Evolutionary conservation across 2,113 vertebrate species (phyloP).

Genomic region (Hymenochirus boettgeri): DNA sequence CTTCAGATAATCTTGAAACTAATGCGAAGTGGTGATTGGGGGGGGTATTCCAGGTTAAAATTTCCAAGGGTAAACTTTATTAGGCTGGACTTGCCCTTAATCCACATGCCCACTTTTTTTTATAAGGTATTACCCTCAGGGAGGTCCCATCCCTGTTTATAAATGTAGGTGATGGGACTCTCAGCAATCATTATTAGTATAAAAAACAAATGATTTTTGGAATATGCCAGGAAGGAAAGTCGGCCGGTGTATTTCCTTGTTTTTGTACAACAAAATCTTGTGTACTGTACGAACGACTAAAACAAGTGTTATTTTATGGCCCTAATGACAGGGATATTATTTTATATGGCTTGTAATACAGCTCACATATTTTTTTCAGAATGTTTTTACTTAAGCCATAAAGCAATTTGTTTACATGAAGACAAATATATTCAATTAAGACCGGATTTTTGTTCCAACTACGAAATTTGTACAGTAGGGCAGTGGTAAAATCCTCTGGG

Average conservation of each 20-base stretch:
- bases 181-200: conserved; percentile 46
- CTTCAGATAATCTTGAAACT: too few relatives aligned
- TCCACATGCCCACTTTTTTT: too few relatives aligned
- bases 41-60: too few relatives aligned
- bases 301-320: conserved; percentile 67
- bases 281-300: conserved; percentile 59
- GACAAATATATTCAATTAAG: conserved; percentile 3
- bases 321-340: conserved; percentile 51
- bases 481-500: conserved; percentile 4
- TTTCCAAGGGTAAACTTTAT: too few relatives aligned
- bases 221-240: conserved; percentile 87
- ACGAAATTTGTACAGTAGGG: neutral
- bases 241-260: conserved; percentile 88
- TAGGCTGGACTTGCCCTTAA: too few relatives aligned
- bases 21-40: too few relatives aligned
- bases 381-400: neutral
- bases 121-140: too few relatives aligned
- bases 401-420: neutral
- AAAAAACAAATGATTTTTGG: conserved; percentile 30
- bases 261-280: conserved; percentile 62
- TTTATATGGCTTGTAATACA: conserved; percentile 50
- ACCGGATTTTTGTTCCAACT: neutral
- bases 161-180: conserved; percentile 24
- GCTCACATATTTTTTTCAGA: neutral
- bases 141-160: too few relatives aligned